Conservation (phyloP, 2,888 invertebrate species). For the Opisthograptis luteolata region DNA sequence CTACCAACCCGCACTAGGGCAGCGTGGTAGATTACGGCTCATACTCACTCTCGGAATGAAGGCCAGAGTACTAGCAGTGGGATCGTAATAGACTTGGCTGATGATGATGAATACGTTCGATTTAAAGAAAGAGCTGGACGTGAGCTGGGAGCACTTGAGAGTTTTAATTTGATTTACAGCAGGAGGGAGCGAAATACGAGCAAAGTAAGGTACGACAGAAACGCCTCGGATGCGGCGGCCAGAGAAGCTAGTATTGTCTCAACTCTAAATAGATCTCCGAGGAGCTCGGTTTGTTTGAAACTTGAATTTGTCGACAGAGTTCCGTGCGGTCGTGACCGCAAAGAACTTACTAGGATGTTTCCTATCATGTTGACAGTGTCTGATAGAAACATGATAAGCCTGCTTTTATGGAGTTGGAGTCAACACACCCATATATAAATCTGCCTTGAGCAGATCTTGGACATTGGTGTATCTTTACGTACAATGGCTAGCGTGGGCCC, state of each 20-base stretch:
- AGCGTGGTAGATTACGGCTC: no score
- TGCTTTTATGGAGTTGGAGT: no score
- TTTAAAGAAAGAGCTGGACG: constrained; percentile 38
- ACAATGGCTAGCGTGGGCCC: no score
- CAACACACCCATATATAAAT: no score
- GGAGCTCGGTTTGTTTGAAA: constrained; percentile 53
- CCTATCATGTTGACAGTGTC: constrained; percentile 27
- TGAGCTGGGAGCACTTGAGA: constrained; percentile 48
- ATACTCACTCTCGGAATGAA: no score
- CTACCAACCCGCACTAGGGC: no score
- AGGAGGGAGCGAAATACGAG: constrained; percentile 42
- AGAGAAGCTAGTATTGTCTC: constrained; percentile 36
- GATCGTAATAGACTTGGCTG: no score
- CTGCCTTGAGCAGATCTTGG: no score
- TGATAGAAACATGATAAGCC: no score
- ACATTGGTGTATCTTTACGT: no score
- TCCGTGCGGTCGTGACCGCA: constrained; percentile 38
- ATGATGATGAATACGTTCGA: no score
- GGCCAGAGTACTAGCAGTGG: no score
- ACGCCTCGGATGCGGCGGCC: constrained; percentile 14
- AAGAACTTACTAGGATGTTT: constrained; percentile 30
- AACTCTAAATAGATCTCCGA: constrained; percentile 37
- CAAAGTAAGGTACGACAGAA: constrained; percentile 1
- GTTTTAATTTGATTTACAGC: constrained; percentile 71
- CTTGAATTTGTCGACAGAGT: constrained; percentile 53